These are phyloP conservation scores for Notothenia coriiceps DNA, from an alignment of 2,113 vertebrate genomes.

Conservation along the genomic window DNA sequence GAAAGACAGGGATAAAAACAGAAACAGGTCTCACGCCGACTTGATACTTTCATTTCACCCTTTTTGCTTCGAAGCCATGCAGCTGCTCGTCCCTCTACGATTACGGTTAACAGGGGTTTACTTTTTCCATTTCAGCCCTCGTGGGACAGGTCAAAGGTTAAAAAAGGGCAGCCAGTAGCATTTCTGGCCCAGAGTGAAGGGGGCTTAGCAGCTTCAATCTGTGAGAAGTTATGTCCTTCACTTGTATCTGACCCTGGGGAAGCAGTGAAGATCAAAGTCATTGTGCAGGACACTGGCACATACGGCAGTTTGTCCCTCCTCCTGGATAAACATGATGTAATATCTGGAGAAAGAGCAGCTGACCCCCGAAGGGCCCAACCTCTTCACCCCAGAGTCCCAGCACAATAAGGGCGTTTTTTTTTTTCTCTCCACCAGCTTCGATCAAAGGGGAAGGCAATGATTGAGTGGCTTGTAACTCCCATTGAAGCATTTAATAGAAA, in stretches of 20 bases:
- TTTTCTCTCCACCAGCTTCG: constrained; percentile 20
- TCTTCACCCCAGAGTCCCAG: constrained; percentile 40
- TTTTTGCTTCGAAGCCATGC: constrained; percentile 27
- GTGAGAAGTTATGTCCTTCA: constrained; percentile 60
- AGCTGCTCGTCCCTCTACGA: background rate
- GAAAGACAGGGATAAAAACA: constrained; percentile 37
- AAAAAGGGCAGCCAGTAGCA: constrained; percentile 34
- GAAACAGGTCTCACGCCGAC: constrained; percentile 31
- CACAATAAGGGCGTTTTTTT: constrained; percentile 16
- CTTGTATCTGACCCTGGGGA: constrained; percentile 54
- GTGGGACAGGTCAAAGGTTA: constrained; percentile 60
- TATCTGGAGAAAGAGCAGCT: constrained; percentile 43
- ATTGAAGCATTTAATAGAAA: constrained; percentile 61
- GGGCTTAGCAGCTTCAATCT: constrained; percentile 62
- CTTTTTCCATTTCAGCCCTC: background rate
- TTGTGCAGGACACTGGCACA: constrained; percentile 41
- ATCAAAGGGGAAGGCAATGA: constrained; percentile 62
- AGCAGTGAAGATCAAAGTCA: constrained; percentile 63
- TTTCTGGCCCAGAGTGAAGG: constrained; percentile 23
- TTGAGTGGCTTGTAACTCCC: constrained; percentile 63
- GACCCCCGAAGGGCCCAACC: constrained; percentile 32
- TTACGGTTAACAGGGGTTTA: constrained; percentile 17
- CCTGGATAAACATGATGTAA: constrained; percentile 65
- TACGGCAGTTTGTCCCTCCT: constrained; percentile 11
- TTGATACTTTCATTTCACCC: constrained; percentile 21